Percentiles rank a stretch among this genome's conserved stretches.
Conservation (phyloP, 2,113 vertebrate species). For the Alosa alosa region DNA sequence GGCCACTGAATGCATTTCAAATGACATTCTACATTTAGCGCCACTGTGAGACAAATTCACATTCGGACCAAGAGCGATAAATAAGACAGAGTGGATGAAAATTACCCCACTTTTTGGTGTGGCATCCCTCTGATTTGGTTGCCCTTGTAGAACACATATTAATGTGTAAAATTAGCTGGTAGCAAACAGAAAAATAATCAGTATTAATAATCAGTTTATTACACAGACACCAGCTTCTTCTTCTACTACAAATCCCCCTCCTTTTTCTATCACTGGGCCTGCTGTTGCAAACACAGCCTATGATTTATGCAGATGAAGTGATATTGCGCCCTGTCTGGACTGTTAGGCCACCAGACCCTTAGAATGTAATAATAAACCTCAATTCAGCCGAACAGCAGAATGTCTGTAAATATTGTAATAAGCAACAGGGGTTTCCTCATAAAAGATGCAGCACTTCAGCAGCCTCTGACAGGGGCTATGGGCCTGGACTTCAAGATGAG, state of each 20-base stretch:
- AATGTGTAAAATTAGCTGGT: neutral
- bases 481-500: conserved; percentile 64
- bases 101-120: neutral
- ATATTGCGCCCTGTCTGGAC: conserved; percentile 51
- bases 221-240: neutral
- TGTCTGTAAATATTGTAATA: conserved; percentile 72
- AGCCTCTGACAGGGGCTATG: conserved; percentile 65
- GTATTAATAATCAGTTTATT: neutral
- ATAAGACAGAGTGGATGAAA: neutral
- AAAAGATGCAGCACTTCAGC: conserved; percentile 71
- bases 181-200: neutral
- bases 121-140: neutral
- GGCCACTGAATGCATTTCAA: neutral
- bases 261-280: neutral
- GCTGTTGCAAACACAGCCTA: conserved; percentile 30
- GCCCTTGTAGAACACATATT: neutral
- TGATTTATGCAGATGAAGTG: conserved; percentile 59
- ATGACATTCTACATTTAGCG: conserved; percentile 13
- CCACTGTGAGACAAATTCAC: neutral
- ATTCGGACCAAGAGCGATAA: neutral
- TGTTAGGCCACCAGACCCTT: conserved; percentile 57
- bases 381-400: conserved; percentile 57
- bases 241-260: neutral
- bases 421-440: conserved; percentile 66
- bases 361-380: conserved; percentile 62